Base-by-base conservation (phyloP, 1,140 invertebrate species). In the Macrobrachium rosenbergii region DNA sequence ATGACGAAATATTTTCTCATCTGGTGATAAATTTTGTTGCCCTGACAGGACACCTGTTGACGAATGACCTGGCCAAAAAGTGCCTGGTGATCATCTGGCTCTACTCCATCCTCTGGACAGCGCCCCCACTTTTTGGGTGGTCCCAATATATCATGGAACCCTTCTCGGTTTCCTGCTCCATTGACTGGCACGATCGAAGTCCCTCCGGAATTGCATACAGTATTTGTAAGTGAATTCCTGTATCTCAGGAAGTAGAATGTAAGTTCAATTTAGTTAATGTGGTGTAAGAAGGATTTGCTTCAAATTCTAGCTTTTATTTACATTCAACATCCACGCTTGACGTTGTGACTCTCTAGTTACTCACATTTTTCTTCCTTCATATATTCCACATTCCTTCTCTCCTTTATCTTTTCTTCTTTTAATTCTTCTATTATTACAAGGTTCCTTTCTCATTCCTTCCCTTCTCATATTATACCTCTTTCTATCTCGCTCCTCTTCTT, bases 181-280 rank as follows among this genome's bases (percentile, higher is more conserved):
- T 75, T 12, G 83, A 86, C 45, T 86, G 83, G 83, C 63, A 86
- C 58, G 83, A 86, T n/a, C 28, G 83, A 2, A 58, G 76, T 5
- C 17, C 43, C 6, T 58, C 76, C 12, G 83, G 83, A 12, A 73
- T 86, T 16, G 63, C 76, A 10, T 86, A 86, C 16, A 86, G 83
- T 62, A 5, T 86, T 0, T 79, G 83, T 86, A 69, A 58, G 83
- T 84, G 23, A n/a, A 37, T 23, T 16, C 21, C 16, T 43, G 11
- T 0, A 8, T 8, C 28, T 59, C 28, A 5, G 37, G 43, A 52
- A 23, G 76, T 60, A 52, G 76, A 5, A 58, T 45, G 43, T 2
- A 2, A 23, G n/a, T 45, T 28, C 19, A 52, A 23, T 23, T 17
- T 28, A 14, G 75, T 45, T 37, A 43, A 45, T 77, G 75, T 37